phyloP scores from a whole-genome alignment of 2,797 vertebrate genomes.

The Eulemur coronatus region DNA sequence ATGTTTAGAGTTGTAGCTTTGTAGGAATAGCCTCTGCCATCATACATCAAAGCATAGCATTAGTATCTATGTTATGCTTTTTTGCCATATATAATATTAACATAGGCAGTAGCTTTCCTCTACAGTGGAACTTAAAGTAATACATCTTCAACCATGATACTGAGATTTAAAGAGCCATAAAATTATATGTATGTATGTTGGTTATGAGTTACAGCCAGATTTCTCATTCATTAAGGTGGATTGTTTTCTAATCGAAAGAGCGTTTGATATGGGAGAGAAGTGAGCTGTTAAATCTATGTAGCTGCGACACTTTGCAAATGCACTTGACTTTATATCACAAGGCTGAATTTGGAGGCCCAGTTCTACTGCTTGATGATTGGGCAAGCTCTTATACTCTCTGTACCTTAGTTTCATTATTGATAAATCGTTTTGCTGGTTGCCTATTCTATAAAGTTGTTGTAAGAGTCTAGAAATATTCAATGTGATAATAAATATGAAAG shows the following conservation, averaged over 20 bases:
- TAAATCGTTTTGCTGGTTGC: background rate
- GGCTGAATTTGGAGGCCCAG: background rate
- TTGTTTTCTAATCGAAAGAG: background rate
- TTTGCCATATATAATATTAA: background rate
- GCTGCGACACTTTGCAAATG: background rate
- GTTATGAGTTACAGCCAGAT: background rate
- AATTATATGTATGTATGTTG: background rate
- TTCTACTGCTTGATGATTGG: background rate
- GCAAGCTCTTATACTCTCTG: background rate
- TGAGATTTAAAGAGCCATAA: conserved; percentile 21
- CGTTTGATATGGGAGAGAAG: background rate
- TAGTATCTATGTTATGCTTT: background rate
- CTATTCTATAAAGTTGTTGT: background rate
- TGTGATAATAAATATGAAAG: background rate
- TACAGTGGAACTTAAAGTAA: background rate
- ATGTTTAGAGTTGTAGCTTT: background rate
- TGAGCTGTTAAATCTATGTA: background rate
- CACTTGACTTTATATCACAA: background rate
- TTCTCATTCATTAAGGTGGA: background rate
- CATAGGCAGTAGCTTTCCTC: background rate
- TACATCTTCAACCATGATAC: background rate
- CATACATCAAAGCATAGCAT: background rate
- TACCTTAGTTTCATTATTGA: background rate
- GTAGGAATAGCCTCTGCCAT: background rate
- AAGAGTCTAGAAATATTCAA: background rate